Conservation (phyloP, 2,888 invertebrate species). For the Ennomos fuscantarius region DNA sequence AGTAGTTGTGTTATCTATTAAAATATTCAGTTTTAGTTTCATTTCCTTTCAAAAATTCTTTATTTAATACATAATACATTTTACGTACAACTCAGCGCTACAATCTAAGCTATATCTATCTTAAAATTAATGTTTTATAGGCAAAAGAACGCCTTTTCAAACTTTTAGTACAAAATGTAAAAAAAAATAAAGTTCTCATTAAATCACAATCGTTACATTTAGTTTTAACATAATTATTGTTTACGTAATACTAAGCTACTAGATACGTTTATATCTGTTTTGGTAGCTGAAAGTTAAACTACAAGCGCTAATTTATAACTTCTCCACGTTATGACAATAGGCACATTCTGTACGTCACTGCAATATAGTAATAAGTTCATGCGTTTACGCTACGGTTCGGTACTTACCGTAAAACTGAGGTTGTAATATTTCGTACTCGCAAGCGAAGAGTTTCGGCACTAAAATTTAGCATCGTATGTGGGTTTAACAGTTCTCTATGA, state of each 20-base stretch:
- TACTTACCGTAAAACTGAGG: conserved; percentile 34
- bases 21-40: too few relatives aligned
- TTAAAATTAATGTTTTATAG: too few relatives aligned
- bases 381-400: conserved; percentile 28
- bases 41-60: too few relatives aligned
- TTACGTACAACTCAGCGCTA: too few relatives aligned
- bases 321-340: conserved; percentile 17
- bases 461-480: conserved; percentile 33
- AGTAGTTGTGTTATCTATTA: neutral
- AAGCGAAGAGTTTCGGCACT: conserved; percentile 29
- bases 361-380: conserved; percentile 23
- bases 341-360: conserved; percentile 17
- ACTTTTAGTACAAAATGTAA: too few relatives aligned
- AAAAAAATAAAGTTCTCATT: too few relatives aligned
- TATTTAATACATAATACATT: too few relatives aligned
- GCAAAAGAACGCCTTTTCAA: too few relatives aligned
- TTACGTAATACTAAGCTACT: too few relatives aligned
- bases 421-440: conserved; percentile 30
- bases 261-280: neutral
- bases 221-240: too few relatives aligned
- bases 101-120: too few relatives aligned
- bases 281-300: conserved; percentile 14
- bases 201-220: too few relatives aligned
- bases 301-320: conserved; percentile 10
- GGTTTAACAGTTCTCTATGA: conserved; percentile 37